Evolutionary conservation across 1,140 invertebrate species (phyloP).

Genomic region (Helicorthomorpha holstii): DNA sequence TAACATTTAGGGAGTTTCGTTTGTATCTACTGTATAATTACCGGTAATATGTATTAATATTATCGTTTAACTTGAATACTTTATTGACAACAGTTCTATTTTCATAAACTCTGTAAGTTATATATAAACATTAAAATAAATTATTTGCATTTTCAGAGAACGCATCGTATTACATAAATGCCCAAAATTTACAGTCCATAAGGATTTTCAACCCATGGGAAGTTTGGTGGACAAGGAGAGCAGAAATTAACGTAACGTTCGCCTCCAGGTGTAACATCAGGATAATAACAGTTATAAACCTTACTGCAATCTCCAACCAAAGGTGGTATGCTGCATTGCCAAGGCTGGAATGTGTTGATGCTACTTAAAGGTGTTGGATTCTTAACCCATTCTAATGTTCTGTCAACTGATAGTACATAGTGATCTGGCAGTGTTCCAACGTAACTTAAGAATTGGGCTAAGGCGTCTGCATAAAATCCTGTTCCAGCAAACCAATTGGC

Average conservation of each 20-base stretch:
- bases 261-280: conserved; percentile 38
- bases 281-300: not conserved
- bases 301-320: not conserved
- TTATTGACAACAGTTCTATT: no score
- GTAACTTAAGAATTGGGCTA: conserved; percentile 13
- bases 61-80: no score
- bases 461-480: conserved; percentile 15
- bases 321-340: not conserved
- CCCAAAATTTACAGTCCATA: no score
- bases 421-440: conserved; percentile 17
- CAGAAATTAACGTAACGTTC: conserved; percentile 34
- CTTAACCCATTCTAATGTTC: conserved; percentile 39
- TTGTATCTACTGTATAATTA: no score
- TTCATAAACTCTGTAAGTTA: no score
- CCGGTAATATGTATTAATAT: no score
- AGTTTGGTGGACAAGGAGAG: conserved; percentile 51
- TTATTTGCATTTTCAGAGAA: no score
- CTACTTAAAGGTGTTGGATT: conserved; percentile 31
- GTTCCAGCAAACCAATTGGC: conserved; percentile 14
- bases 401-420: conserved; percentile 21
- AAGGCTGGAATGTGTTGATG: conserved; percentile 19
- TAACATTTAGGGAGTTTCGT: no score
- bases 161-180: no score
- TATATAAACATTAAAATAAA: no score
- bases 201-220: conserved; percentile 48